Percentiles rank a stretch among this genome's conserved stretches.
Conservation (phyloP, 2,113 vertebrate genomes). For the Ursus arctos region DNA sequence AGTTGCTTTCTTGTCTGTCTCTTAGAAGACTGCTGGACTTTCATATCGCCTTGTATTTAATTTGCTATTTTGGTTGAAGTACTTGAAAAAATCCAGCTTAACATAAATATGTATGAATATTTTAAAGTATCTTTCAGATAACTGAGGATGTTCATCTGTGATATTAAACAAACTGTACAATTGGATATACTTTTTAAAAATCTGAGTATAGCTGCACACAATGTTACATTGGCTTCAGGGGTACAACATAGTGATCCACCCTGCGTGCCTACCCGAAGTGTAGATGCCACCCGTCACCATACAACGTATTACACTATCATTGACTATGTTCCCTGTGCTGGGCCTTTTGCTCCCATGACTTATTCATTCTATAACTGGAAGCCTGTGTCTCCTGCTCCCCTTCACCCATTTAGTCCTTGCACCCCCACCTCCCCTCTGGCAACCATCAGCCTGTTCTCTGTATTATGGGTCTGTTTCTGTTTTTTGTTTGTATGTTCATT, state of each 20-base stretch:
- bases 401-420: neutral
- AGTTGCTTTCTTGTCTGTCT: neutral
- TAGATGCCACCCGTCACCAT: neutral
- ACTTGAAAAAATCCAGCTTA: neutral
- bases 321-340: neutral
- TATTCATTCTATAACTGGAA: neutral
- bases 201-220: neutral
- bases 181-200: neutral
- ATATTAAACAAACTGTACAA: neutral
- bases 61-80: too few relatives aligned
- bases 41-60: neutral
- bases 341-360: neutral
- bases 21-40: neutral
- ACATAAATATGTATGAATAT: neutral
- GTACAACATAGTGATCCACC: neutral
- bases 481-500: neutral
- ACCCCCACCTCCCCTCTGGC: neutral
- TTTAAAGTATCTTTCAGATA: neutral
- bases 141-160: neutral
- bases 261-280: neutral
- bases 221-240: neutral
- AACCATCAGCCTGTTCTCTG: neutral
- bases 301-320: neutral
- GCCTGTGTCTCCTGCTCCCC: neutral
- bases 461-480: neutral